Percentiles rank a stretch among this genome's conserved stretches.
Conservation (phyloP, 2,888 invertebrate species). For the Eurytoma californica region DNA sequence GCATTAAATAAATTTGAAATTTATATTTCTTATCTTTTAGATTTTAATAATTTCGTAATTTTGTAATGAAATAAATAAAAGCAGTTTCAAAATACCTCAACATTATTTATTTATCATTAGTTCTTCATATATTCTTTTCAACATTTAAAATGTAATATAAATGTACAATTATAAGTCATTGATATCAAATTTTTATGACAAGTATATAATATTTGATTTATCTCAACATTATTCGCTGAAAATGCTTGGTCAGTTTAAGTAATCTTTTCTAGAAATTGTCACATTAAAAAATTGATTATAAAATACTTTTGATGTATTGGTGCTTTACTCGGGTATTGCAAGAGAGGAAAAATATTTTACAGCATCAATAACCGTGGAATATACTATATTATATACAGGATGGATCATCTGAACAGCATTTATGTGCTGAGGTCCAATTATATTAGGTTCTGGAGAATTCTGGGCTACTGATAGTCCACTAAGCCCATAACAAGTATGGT, state of each 20-base stretch:
- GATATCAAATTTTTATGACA: constrained; percentile 38
- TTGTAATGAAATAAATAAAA: constrained; percentile 3
- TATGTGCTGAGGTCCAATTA: constrained; percentile 71
- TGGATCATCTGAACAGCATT: constrained; percentile 69
- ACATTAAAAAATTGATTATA: constrained; percentile 6
- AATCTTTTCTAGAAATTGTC: constrained; percentile 12
- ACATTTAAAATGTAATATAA: constrained; percentile 48
- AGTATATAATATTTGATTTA: constrained; percentile 37
- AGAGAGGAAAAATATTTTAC: constrained; percentile 66
- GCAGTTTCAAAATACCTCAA: constrained; percentile 31
- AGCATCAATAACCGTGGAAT: constrained; percentile 66
- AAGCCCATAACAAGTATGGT: constrained; percentile 97
- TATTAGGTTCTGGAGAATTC: constrained; percentile 75
- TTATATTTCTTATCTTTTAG: background rate
- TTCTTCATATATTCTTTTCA: constrained; percentile 28
- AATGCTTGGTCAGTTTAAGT: constrained; percentile 17
- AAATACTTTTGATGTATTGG: constrained; percentile 1
- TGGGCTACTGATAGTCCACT: constrained; percentile 97
- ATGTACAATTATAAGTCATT: constrained; percentile 40
- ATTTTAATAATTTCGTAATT: background rate
- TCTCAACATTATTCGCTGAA: constrained; percentile 26
- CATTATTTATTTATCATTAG: constrained; percentile 35
- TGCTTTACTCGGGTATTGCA: constrained; percentile 65
- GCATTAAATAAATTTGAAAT: background rate
- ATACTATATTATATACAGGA: constrained; percentile 69